phyloP scores from a whole-genome alignment of 2,797 vertebrate genomes.

The Squalus acanthias region DNA sequence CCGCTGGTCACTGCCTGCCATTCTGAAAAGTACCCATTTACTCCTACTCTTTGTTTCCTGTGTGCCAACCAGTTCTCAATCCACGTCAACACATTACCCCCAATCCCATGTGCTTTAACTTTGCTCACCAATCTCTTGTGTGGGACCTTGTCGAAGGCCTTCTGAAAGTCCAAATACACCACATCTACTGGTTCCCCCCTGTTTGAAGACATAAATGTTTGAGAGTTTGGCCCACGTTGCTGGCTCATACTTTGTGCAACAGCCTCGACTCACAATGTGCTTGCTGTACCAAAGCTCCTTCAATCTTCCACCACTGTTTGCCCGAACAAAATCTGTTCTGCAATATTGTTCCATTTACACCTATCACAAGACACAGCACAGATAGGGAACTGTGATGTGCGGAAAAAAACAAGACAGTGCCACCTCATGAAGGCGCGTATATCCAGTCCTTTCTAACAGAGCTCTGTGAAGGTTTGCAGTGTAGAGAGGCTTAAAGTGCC shows the following conservation, averaged over 20 bases:
- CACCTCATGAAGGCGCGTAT: not conserved
- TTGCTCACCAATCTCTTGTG: no score
- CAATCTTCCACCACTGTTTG: not conserved
- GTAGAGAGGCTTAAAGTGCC: not conserved
- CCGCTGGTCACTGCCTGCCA: no score
- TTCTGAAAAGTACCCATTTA: no score
- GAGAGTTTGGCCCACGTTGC: conserved; percentile 10
- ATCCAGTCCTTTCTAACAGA: not conserved
- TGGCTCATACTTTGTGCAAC: not conserved
- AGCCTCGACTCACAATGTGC: not conserved
- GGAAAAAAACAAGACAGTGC: not conserved
- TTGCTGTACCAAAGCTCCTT: not conserved
- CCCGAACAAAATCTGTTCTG: not conserved
- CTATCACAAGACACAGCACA: not conserved
- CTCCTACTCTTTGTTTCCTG: no score
- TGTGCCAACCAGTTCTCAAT: no score
- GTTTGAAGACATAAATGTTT: not conserved
- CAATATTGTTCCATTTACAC: not conserved
- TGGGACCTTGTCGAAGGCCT: no score
- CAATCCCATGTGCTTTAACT: no score
- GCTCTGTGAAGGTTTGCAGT: not conserved
- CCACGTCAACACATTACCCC: no score
- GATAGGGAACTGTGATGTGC: not conserved
- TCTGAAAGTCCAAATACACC: no score
- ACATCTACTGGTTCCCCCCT: no score